Evolutionary conservation across 2,797 vertebrate species (phyloP).

Genomic region (Chiloscyllium punctatum): DNA sequence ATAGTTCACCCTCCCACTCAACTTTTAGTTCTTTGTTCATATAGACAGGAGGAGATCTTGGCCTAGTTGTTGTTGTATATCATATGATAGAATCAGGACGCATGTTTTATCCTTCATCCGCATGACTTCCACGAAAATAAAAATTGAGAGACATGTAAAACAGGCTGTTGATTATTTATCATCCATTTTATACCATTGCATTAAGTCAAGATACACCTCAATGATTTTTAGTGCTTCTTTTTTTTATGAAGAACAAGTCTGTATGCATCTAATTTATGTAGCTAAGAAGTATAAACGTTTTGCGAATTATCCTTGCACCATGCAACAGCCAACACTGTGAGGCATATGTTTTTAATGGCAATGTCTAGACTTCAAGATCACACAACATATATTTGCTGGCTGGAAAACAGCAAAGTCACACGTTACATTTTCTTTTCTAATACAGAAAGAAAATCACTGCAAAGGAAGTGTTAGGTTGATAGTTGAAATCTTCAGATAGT

Average conservation of each 20-base stretch:
- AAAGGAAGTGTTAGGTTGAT: neutral
- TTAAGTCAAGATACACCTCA: neutral
- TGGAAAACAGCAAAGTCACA: slow-evolving; percentile 17
- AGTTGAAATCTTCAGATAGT: neutral
- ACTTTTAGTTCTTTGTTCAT: neutral
- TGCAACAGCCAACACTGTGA: neutral
- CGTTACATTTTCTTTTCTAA: neutral
- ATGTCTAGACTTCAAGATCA: neutral
- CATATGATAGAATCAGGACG: neutral
- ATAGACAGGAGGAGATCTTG: neutral
- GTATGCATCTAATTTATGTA: neutral
- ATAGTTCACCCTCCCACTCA: too few species aligned
- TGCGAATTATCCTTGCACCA: neutral
- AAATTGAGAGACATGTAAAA: neutral
- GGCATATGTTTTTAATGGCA: neutral
- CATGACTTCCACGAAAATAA: neutral
- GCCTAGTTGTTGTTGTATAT: neutral
- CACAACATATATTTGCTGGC: neutral
- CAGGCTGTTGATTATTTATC: neutral
- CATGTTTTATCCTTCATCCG: neutral
- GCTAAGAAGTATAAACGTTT: neutral
- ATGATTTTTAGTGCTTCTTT: neutral
- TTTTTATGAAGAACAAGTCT: neutral
- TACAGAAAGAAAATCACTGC: neutral
- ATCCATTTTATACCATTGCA: neutral